phyloP scores from a whole-genome alignment of 2,113 vertebrate genomes.

The Apeltes quadracus region DNA sequence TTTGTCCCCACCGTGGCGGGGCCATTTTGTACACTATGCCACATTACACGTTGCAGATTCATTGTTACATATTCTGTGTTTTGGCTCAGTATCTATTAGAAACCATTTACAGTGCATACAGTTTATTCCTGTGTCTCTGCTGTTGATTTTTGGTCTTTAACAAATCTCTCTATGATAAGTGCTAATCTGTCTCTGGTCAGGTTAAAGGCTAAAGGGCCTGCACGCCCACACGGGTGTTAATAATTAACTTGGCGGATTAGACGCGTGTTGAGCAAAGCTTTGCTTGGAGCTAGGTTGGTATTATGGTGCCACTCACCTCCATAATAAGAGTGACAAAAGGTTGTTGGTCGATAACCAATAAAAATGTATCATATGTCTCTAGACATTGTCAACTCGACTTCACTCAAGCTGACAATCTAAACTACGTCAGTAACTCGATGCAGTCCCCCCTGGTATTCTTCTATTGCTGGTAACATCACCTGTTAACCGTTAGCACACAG shows the following conservation, averaged over 20 bases:
- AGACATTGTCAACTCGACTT: neutral
- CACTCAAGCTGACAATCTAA: neutral
- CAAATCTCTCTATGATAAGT: neutral
- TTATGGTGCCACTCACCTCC: neutral
- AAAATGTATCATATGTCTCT: neutral
- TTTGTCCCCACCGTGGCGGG: neutral
- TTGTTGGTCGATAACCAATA: neutral
- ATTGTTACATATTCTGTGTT: neutral
- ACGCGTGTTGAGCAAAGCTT: neutral
- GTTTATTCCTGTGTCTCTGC: neutral
- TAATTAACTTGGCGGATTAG: conserved; percentile 4
- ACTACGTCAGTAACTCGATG: too few species aligned
- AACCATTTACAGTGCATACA: neutral
- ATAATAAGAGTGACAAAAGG: neutral
- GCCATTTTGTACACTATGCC: conserved; percentile 12
- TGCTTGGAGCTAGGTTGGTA: neutral
- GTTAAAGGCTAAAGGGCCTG: neutral
- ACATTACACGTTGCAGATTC: neutral
- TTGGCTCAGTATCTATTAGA: conserved; percentile 1
- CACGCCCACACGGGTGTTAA: neutral
- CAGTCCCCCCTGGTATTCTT: neutral
- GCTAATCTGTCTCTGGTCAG: neutral
- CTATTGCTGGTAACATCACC: neutral
- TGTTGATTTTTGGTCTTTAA: neutral
- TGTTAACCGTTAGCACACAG: neutral